Conservation (phyloP, 2,888 invertebrate species). For the Hermaeophaga mercurialis region DNA sequence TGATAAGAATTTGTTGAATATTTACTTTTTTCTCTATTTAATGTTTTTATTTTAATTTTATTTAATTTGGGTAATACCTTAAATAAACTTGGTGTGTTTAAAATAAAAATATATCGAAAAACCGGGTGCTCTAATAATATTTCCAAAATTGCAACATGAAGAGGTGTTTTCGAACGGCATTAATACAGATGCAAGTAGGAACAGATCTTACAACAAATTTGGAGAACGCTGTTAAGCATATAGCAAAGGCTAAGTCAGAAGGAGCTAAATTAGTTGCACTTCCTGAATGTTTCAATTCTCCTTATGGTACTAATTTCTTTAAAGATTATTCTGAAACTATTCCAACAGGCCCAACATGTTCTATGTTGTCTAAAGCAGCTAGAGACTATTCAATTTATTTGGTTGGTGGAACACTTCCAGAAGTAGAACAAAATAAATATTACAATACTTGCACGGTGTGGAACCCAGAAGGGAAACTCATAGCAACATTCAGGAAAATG, state of each 20-base stretch:
- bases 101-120: too few species aligned
- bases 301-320: conserved; percentile 88
- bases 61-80: too few species aligned
- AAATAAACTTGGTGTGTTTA: too few species aligned
- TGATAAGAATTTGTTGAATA: too few species aligned
- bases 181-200: conserved; percentile 83
- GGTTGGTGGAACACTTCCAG: conserved; percentile 91
- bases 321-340: conserved; percentile 78
- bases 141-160: too few species aligned
- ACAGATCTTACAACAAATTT: conserved; percentile 78
- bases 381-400: conserved; percentile 76
- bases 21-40: too few species aligned
- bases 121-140: too few species aligned
- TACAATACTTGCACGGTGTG: conserved; percentile 92
- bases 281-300: conserved; percentile 94
- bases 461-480: conserved; percentile 75
- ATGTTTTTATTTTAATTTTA: too few species aligned
- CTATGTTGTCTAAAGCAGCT: conserved; percentile 75
- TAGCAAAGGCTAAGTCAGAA: conserved; percentile 68
- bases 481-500: conserved; percentile 86
- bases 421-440: conserved; percentile 65
- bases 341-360: conserved; percentile 77
- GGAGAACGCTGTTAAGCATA: conserved; percentile 70
- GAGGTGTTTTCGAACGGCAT: conserved; percentile 62
- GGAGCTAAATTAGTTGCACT: conserved; percentile 70